Evolutionary conservation across 2,113 vertebrate species (phyloP).

Genomic region (Cairina moschata): DNA sequence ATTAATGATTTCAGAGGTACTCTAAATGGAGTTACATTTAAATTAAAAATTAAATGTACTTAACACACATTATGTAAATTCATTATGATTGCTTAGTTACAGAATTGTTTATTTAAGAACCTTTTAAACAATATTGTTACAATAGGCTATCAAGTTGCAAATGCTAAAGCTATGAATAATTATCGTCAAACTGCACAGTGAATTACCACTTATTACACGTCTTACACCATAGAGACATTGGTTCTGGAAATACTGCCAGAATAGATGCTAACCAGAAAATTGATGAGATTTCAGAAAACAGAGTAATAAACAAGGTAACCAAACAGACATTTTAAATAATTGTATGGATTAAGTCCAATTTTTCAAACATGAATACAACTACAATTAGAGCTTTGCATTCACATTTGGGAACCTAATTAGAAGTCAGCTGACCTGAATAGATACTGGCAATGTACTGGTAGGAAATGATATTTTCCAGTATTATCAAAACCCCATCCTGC

Average conservation of each 20-base stretch:
- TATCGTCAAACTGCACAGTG: neutral
- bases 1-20: constrained; percentile 30
- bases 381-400: neutral
- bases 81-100: neutral
- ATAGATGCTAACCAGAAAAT: neutral
- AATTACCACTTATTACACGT: neutral
- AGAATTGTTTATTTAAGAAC: constrained; percentile 26
- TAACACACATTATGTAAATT: constrained; percentile 1
- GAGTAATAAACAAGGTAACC: neutral
- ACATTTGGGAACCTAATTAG: neutral
- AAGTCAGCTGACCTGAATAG: constrained; percentile 3
- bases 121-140: neutral
- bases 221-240: neutral
- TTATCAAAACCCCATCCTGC: neutral
- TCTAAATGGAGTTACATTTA: neutral
- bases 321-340: neutral
- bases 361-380: neutral
- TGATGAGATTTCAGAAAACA: neutral
- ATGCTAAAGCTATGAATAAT: constrained; percentile 12
- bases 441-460: neutral
- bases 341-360: neutral
- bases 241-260: neutral
- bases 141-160: constrained; percentile 25
- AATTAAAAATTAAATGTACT: constrained; percentile 42
- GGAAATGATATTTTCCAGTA: neutral